Conservation (phyloP, 2,888 invertebrate species). For the Nemapogon koenigi region DNA sequence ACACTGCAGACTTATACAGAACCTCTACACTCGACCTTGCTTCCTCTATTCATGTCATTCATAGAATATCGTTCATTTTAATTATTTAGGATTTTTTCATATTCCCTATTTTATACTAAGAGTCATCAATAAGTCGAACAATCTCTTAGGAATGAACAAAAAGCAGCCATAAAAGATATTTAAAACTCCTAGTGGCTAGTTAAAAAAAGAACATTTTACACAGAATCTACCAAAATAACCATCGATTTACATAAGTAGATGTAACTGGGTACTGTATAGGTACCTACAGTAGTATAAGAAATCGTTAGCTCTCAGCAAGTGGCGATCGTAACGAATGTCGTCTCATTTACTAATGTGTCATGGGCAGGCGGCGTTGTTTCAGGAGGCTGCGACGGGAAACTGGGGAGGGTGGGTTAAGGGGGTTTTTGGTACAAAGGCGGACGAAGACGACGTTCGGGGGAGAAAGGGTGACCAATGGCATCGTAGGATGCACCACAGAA, state of each 20-base stretch:
- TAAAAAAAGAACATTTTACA: too few species aligned
- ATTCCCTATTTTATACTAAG: too few species aligned
- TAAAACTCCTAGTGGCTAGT: not conserved
- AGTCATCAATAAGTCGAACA: not conserved
- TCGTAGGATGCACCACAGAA: slow-evolving; percentile 23
- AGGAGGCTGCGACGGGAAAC: slow-evolving; percentile 20
- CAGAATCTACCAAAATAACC: too few species aligned
- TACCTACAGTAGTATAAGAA: too few species aligned
- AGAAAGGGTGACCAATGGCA: slow-evolving; percentile 47
- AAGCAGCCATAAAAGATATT: not conserved
- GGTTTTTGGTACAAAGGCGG: slow-evolving; percentile 17
- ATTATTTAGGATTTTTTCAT: too few species aligned
- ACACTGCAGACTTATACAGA: too few species aligned
- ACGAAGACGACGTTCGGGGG: slow-evolving; percentile 14
- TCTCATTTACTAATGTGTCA: slow-evolving; percentile 68
- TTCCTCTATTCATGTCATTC: too few species aligned
- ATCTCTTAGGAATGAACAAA: not conserved
- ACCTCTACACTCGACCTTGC: too few species aligned
- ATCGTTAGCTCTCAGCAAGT: too few species aligned
- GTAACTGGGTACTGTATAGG: too few species aligned
- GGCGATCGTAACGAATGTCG: slow-evolving; percentile 53
- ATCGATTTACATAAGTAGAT: too few species aligned
- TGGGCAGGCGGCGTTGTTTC: slow-evolving; percentile 63
- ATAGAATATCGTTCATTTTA: too few species aligned
- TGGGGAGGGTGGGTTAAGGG: slow-evolving; percentile 19